Conservation (phyloP, 2,888 invertebrate genomes). For the Agrochola lychnidis region DNA sequence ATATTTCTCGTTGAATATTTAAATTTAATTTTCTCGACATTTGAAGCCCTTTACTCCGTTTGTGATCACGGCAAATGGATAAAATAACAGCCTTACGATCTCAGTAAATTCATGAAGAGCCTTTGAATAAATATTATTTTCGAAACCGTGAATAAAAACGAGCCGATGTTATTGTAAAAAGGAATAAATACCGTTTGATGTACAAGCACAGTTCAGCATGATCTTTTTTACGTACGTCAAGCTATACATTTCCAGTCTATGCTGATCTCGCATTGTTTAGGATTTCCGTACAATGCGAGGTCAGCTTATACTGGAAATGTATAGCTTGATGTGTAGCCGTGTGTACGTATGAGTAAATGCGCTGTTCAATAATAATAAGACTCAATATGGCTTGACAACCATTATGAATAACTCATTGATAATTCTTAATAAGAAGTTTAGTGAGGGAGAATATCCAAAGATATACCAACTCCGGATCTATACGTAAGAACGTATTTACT, state of each 20-base stretch:
- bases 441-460: not conserved
- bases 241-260: too few species aligned
- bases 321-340: too few species aligned
- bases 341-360: not conserved
- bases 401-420: not conserved
- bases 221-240: not conserved
- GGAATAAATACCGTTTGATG: not conserved
- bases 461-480: not conserved
- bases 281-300: too few species aligned
- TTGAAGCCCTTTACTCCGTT: slow-evolving; percentile 39
- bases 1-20: slow-evolving; percentile 50
- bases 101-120: slow-evolving; percentile 37
- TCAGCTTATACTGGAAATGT: too few species aligned
- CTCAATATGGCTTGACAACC: not conserved
- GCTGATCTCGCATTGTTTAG: too few species aligned
- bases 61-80: slow-evolving; percentile 54
- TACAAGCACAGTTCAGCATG: not conserved
- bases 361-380: not conserved
- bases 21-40: slow-evolving; percentile 51
- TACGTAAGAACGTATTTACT: not conserved
- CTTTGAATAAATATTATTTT: slow-evolving; percentile 33
- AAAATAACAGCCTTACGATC: slow-evolving; percentile 42
- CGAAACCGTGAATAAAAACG: slow-evolving; percentile 18
- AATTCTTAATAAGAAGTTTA: not conserved
- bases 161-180: not conserved